Conservation (phyloP, 2,888 invertebrate species). For the Ligdia adustata region DNA sequence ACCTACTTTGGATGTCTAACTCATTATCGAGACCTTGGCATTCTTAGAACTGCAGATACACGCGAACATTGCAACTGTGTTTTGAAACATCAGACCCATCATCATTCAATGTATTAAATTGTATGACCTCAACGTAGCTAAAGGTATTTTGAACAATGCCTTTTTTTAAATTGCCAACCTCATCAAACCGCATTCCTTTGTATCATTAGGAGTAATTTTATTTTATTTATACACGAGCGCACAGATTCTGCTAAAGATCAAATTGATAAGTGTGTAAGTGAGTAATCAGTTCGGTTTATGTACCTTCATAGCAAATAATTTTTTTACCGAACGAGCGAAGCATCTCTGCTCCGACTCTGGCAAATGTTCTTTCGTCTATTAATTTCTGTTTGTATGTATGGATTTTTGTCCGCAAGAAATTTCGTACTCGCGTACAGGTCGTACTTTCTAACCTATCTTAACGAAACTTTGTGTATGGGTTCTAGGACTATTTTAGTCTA, state of each 20-base stretch:
- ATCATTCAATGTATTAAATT: slow-evolving; percentile 29
- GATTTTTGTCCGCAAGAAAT: too few relatives aligned
- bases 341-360: too few relatives aligned
- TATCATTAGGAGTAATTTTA: slow-evolving; percentile 18
- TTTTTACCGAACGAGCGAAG: too few relatives aligned
- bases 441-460: too few relatives aligned
- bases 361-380: too few relatives aligned
- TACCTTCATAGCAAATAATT: too few relatives aligned
- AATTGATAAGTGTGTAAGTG: background rate
- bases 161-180: slow-evolving; percentile 16
- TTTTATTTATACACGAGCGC: slow-evolving; percentile 9
- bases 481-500: too few relatives aligned
- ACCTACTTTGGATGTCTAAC: slow-evolving; percentile 11
- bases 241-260: slow-evolving; percentile 5
- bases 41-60: slow-evolving; percentile 26
- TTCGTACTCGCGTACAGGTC: too few relatives aligned
- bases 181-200: slow-evolving; percentile 28
- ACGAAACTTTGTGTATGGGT: too few relatives aligned
- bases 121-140: slow-evolving; percentile 27
- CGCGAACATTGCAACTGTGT: slow-evolving; percentile 7
- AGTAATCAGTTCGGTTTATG: too few relatives aligned
- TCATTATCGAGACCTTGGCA: slow-evolving; percentile 30
- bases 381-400: too few relatives aligned
- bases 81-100: slow-evolving; percentile 16
- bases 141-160: slow-evolving; percentile 26